phyloP scores from a whole-genome alignment of 2,113 vertebrate species.

The Indicator indicator region DNA sequence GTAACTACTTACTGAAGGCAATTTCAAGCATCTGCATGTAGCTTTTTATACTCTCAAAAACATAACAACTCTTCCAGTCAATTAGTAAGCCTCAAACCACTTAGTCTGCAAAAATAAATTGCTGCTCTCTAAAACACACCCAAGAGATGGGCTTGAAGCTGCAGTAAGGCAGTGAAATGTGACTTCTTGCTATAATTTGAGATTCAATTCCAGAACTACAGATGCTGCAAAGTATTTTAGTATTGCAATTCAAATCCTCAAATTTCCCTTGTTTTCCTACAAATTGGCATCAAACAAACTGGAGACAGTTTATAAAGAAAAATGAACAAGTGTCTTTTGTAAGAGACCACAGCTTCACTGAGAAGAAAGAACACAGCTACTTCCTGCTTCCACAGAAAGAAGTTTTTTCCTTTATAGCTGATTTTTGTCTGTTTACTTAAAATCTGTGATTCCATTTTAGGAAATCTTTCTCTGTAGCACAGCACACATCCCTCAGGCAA shows the following conservation, averaged over 20 bases:
- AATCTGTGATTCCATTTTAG: neutral
- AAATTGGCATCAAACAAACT: neutral
- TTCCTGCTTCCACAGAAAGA: neutral
- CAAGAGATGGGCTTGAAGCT: neutral
- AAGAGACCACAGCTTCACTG: neutral
- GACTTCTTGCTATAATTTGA: neutral
- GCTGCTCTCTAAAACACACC: neutral
- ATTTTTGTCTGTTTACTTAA: neutral
- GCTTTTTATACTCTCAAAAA: neutral
- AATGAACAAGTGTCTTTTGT: neutral
- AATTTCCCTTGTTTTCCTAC: neutral
- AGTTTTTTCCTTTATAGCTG: neutral
- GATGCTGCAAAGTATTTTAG: neutral
- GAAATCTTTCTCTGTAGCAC: neutral
- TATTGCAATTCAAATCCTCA: neutral
- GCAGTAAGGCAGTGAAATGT: neutral
- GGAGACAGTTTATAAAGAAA: neutral
- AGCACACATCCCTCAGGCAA: neutral
- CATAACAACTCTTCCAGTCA: neutral
- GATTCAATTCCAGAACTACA: neutral
- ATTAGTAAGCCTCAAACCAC: slow-evolving; percentile 2
- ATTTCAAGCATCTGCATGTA: neutral
- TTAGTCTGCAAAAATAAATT: neutral
- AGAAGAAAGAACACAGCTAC: neutral
- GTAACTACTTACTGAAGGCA: neutral